A percentile compares a stretch with the other conserved stretches of the same genome.
Evolutionary conservation across 1,140 invertebrate species (phyloP).

Genomic region (Anthonomus grandis): DNA sequence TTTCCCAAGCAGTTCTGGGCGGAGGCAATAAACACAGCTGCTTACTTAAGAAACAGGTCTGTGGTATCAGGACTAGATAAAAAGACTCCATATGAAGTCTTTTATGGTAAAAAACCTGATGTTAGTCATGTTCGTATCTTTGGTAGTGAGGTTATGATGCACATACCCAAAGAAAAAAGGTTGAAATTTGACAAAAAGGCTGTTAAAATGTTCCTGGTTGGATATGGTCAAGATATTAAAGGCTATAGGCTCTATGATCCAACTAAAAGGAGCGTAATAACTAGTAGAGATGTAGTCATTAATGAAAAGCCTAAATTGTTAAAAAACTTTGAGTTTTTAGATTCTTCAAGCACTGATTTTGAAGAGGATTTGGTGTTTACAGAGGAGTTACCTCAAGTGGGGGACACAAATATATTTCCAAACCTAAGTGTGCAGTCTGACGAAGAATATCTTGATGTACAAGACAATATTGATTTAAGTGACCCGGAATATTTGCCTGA

Average conservation of each 20-base stretch:
- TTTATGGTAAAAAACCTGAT: constrained; percentile 37
- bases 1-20: constrained; percentile 46
- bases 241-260: constrained; percentile 35
- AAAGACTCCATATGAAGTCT: constrained; percentile 33
- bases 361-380: not conserved
- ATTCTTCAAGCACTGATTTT: not conserved
- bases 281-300: constrained; percentile 41
- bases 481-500: too few relatives aligned
- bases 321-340: not conserved
- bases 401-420: not conserved
- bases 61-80: constrained; percentile 13
- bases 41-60: constrained; percentile 50
- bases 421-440: not conserved
- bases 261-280: constrained; percentile 31
- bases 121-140: constrained; percentile 39
- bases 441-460: not conserved
- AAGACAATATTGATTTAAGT: too few relatives aligned
- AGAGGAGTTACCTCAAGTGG: too few relatives aligned
- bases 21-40: constrained; percentile 48
- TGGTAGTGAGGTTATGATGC: constrained; percentile 39
- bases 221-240: constrained; percentile 28
- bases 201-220: constrained; percentile 32
- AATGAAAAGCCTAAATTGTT: constrained; percentile 29
- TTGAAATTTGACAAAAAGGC: constrained; percentile 36
- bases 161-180: constrained; percentile 36